Conservation (phyloP, 2,888 invertebrate species). For the Stenotaenia linearis region DNA sequence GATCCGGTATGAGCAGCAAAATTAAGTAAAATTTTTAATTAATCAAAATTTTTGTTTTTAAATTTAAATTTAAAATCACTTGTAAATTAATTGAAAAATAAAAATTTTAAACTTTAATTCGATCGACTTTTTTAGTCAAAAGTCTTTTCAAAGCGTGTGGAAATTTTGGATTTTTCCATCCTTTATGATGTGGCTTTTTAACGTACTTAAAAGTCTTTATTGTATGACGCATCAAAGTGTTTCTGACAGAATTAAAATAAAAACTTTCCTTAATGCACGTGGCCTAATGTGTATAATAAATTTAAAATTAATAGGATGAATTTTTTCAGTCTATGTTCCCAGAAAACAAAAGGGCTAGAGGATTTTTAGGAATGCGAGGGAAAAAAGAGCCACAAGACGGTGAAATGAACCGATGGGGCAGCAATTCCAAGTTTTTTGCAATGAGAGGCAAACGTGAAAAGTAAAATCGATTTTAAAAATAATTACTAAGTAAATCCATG, state of each 20-base stretch:
- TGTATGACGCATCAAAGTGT: too few species aligned
- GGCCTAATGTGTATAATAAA: too few species aligned
- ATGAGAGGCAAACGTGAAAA: neutral
- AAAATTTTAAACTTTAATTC: too few species aligned
- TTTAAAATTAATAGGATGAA: too few species aligned
- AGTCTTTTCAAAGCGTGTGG: too few species aligned
- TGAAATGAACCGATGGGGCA: neutral
- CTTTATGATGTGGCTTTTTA: too few species aligned
- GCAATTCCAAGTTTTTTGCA: constrained; percentile 5
- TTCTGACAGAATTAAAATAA: too few species aligned
- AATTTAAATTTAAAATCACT: neutral
- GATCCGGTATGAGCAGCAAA: neutral
- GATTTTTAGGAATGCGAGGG: constrained; percentile 13
- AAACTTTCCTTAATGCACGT: too few species aligned
- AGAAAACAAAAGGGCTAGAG: neutral
- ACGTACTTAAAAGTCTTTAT: too few species aligned
- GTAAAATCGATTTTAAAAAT: too few species aligned
- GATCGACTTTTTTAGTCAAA: too few species aligned
- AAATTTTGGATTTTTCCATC: too few species aligned
- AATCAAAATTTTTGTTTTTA: neutral
- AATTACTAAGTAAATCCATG: neutral
- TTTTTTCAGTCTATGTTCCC: neutral
- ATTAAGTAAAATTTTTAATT: neutral
- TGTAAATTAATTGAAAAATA: neutral
- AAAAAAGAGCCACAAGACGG: neutral